These are phyloP conservation scores for Macrotis lagotis DNA, from an alignment of 2,113 vertebrate genomes.

Conservation along the genomic window DNA sequence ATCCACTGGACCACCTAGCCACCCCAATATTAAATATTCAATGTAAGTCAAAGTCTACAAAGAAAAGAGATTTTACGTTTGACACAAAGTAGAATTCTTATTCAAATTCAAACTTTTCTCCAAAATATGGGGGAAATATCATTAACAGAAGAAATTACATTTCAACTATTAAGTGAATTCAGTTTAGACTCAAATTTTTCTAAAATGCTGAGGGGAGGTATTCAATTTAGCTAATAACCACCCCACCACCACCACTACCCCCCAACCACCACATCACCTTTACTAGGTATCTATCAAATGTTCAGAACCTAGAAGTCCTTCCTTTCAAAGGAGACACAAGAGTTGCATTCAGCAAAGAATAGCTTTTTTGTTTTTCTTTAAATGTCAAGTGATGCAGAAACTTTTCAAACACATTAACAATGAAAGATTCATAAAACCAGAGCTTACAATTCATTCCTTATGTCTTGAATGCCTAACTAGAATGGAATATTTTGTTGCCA, in stretches of 20 bases:
- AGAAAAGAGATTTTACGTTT: background rate
- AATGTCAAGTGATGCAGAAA: background rate
- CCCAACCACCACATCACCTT: background rate
- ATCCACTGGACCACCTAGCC: no score
- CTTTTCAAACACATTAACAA: no score
- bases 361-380: background rate
- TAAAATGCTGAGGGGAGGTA: background rate
- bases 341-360: background rate
- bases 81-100: background rate
- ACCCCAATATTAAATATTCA: background rate
- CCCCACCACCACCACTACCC: background rate
- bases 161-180: background rate
- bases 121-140: background rate
- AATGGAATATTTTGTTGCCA: background rate
- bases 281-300: background rate
- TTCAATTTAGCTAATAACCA: background rate
- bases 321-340: background rate
- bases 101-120: background rate
- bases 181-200: background rate
- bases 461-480: background rate
- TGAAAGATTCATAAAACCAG: no score
- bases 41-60: background rate
- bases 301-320: background rate
- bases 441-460: no score
- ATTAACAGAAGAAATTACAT: background rate